Evolutionary conservation across 92 coral and sea anemone genomes (phyloP).

Genomic region (Pocillopora grandis): DNA sequence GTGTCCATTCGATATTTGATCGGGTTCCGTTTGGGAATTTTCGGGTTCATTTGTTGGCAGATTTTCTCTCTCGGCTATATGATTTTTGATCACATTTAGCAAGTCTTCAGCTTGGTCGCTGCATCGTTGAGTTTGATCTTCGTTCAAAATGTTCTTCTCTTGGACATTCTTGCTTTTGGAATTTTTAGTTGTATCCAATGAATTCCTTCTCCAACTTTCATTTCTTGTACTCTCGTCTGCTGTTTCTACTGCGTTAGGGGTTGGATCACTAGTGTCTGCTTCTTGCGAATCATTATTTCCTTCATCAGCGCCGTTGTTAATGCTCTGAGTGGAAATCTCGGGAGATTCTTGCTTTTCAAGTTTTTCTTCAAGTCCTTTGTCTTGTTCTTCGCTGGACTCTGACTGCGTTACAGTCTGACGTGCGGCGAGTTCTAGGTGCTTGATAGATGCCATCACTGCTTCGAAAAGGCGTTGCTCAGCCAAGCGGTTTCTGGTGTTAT

Average conservation of each 20-base stretch:
- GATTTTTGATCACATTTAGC: not conserved
- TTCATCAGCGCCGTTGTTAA: not conserved
- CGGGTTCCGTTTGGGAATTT: constrained; percentile 3
- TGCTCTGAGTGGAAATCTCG: not conserved
- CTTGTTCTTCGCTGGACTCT: not conserved
- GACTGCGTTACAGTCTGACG: not conserved
- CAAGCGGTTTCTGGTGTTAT: not conserved
- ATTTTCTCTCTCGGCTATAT: not conserved
- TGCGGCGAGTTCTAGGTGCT: constrained; percentile 17
- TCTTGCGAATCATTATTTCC: not conserved
- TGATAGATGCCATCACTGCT: constrained; percentile 32
- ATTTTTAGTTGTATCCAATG: not conserved
- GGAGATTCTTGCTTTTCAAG: not conserved
- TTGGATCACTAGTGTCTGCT: not conserved
- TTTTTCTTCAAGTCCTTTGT: not conserved
- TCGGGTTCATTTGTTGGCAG: not conserved
- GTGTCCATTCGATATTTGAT: not conserved
- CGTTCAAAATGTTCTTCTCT: not conserved
- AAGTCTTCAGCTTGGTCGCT: not conserved
- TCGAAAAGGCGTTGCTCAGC: constrained; percentile 21
- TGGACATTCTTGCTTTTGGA: not conserved
- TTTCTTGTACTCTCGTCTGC: not conserved
- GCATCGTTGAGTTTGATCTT: not conserved
- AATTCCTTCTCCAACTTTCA: not conserved
- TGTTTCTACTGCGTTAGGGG: not conserved